Percentiles rank a stretch among this genome's conserved stretches.
phyloP scores from a whole-genome alignment of 2,888 invertebrate species.

The Drosophila setosimentum region DNA sequence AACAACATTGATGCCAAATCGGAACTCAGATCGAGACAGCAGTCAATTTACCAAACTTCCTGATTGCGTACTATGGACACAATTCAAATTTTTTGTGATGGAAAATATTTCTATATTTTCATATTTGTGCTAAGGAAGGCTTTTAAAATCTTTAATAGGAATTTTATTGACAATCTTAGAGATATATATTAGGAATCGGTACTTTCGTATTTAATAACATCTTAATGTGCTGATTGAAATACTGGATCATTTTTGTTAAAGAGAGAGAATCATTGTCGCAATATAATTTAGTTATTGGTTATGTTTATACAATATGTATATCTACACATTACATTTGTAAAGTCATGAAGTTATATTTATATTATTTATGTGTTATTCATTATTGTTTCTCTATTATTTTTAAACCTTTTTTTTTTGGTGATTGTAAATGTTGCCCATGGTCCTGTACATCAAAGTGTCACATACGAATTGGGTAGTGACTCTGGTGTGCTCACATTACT shows the following conservation, averaged over 20 bases:
- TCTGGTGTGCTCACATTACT: conserved; percentile 29
- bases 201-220: too few relatives aligned
- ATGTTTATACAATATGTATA: neutral
- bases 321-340: neutral
- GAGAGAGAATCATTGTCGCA: neutral
- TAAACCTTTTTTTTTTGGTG: neutral
- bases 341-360: neutral
- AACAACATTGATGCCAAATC: conserved; percentile 48
- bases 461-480: conserved; percentile 18
- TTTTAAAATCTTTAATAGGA: neutral
- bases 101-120: neutral
- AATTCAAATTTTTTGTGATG: neutral
- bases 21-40: conserved; percentile 22
- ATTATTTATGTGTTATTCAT: too few relatives aligned
- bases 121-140: neutral
- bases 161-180: neutral
- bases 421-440: neutral
- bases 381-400: neutral
- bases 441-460: conserved; percentile 29
- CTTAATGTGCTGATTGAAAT: too few relatives aligned
- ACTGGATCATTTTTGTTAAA: neutral
- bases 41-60: conserved; percentile 54
- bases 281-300: neutral
- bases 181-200: neutral
- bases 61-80: conserved; percentile 19